Base-by-base conservation (phyloP, 2,113 vertebrate genomes). In the Perca schrenkii region DNA sequence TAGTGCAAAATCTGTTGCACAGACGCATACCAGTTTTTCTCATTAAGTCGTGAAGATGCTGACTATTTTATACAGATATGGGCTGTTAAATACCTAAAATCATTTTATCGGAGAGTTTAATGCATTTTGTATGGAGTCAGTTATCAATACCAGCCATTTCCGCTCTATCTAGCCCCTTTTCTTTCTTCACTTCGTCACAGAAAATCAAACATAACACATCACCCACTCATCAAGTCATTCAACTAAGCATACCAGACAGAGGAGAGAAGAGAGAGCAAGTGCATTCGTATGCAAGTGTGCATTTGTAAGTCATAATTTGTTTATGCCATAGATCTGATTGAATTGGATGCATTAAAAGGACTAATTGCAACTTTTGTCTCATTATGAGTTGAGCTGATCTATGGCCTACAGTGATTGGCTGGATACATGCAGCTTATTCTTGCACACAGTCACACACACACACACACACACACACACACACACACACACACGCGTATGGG, bases 181-280 rank as follows among this genome's bases (percentile, higher is more conserved):
- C 65, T 86, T 81, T 62, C 69, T 74, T 86, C 71, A 76, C 74
- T 83, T 88, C 87, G 80, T 84, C 87, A 85, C 78, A 88, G 80
- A 88, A 91, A 91, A 90, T 91, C 86, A 74, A 86, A 82, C 80
- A 77, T 87, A 87, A 92, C 90, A 93, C 92, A 88, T 92, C 89
- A 86, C 91, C 92, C 91, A 91, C 89, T 92, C 91, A 70, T 89
- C 87, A 83, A 89, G 85, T 90, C 86, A 91, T 92, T 91, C 74
- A 86, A 68, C 76, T 76, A 56, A 88, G 81, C 83, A 67, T 46
- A 90, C 67, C 90, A 80, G 64, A 88, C 52, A 49, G 70, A 84
- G 43, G 69, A 63, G 66, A 86, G 79, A 56, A 60, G 60, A 67
- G 81, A 85, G 66, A 65, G 65, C 8, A 40, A 40, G 40, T 40